Conservation (phyloP, 1,140 invertebrate genomes). For the Oryzaephilus surinamensis region DNA sequence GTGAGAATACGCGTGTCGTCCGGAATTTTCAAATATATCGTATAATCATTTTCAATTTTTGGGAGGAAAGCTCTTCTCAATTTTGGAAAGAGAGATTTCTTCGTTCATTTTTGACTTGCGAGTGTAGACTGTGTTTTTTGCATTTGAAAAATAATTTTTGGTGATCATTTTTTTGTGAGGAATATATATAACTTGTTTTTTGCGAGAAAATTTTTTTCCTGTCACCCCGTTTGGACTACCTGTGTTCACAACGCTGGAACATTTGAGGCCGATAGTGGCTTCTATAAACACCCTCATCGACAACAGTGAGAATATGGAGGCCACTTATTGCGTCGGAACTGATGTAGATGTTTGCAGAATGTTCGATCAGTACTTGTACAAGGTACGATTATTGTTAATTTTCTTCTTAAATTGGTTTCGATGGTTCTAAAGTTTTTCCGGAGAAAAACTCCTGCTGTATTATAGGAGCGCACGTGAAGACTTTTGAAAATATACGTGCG, state of each 20-base stretch:
- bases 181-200: too few species aligned
- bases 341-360: slow-evolving; percentile 55
- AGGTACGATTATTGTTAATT: slow-evolving; percentile 38
- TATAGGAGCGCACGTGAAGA: too few species aligned
- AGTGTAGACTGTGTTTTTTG: not conserved
- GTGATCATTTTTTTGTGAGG: slow-evolving; percentile 3
- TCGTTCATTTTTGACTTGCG: not conserved
- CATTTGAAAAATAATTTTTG: not conserved
- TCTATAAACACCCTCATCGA: slow-evolving; percentile 37
- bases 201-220: too few species aligned
- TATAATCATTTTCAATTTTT: too few species aligned
- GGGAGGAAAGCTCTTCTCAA: too few species aligned
- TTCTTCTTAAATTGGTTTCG: not conserved
- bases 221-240: slow-evolving; percentile 15
- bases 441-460: too few species aligned
- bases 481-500: too few species aligned
- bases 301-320: slow-evolving; percentile 46
- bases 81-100: too few species aligned
- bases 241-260: slow-evolving; percentile 35
- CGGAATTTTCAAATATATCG: slow-evolving; percentile 17
- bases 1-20: too few species aligned
- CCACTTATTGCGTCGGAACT: slow-evolving; percentile 49
- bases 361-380: slow-evolving; percentile 58
- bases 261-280: slow-evolving; percentile 37
- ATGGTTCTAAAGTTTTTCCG: too few species aligned